A percentile compares a stretch with the other conserved stretches of the same genome.
These are phyloP conservation scores for Hydrophis major DNA, from an alignment of 2,797 vertebrate genomes.

Conservation along the genomic window DNA sequence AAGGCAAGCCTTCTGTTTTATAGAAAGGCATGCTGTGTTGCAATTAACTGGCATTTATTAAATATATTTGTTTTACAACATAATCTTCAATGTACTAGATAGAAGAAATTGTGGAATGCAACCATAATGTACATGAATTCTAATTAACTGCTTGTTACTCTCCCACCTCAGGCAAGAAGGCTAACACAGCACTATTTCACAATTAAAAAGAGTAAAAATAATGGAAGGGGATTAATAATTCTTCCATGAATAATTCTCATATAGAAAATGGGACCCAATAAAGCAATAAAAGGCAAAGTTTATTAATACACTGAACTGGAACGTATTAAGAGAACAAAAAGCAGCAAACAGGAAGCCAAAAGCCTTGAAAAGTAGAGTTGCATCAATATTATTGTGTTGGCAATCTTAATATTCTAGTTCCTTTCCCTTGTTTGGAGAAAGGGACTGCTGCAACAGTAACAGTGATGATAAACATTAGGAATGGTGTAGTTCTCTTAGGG, in stretches of 20 bases:
- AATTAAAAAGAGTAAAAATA: neutral
- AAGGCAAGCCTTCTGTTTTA: slow-evolving; percentile 49
- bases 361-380: neutral
- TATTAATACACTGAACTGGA: neutral
- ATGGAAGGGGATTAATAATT: neutral
- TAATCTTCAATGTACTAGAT: neutral
- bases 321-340: neutral
- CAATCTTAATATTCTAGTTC: neutral
- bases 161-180: neutral
- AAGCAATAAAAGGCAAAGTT: neutral
- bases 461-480: too few relatives aligned
- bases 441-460: neutral
- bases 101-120: neutral
- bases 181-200: neutral
- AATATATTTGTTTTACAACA: slow-evolving; percentile 38
- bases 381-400: neutral
- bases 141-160: neutral
- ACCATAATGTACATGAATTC: neutral
- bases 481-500: neutral
- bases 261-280: neutral
- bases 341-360: neutral
- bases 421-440: neutral
- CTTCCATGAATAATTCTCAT: neutral
- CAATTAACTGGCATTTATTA: slow-evolving; percentile 57
- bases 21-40: slow-evolving; percentile 47